Conservation (phyloP, 2,888 invertebrate species). For the Eucera pruinosa region DNA sequence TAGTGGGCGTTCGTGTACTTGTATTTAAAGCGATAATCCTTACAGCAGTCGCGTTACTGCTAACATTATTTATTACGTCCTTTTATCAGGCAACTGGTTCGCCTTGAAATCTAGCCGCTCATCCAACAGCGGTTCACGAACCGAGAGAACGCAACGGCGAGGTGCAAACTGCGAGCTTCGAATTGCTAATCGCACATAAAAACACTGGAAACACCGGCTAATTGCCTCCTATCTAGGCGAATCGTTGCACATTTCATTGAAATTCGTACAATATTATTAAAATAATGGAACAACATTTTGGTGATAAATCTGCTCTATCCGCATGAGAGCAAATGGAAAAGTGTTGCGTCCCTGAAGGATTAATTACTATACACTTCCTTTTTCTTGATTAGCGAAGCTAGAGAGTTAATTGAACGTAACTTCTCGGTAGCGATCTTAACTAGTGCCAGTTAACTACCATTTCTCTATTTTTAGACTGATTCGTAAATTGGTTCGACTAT, state of each 20-base stretch:
- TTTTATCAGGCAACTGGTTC: constrained; percentile 73
- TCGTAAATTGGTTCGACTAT: constrained; percentile 9
- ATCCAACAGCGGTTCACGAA: constrained; percentile 51
- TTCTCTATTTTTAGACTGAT: constrained; percentile 19
- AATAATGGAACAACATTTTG: no score
- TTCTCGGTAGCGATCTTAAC: background rate
- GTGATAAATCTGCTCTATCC: no score
- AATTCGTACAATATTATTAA: no score
- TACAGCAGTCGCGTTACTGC: constrained; percentile 59
- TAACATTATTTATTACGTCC: constrained; percentile 69
- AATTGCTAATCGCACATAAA: constrained; percentile 41
- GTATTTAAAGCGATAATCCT: constrained; percentile 69
- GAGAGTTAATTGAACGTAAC: constrained; percentile 26
- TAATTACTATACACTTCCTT: background rate
- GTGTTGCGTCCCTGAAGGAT: no score
- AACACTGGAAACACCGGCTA: background rate
- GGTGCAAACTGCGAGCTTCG: constrained; percentile 28
- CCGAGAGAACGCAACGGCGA: constrained; percentile 32
- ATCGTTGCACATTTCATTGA: background rate
- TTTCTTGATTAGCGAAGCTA: background rate
- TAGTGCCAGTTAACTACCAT: background rate
- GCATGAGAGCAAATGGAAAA: no score
- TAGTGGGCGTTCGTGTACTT: constrained; percentile 63
- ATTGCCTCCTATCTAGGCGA: background rate
- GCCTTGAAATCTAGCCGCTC: constrained; percentile 73